phyloP scores from a whole-genome alignment of 2,113 vertebrate genomes.

The Damaliscus lunatus region DNA sequence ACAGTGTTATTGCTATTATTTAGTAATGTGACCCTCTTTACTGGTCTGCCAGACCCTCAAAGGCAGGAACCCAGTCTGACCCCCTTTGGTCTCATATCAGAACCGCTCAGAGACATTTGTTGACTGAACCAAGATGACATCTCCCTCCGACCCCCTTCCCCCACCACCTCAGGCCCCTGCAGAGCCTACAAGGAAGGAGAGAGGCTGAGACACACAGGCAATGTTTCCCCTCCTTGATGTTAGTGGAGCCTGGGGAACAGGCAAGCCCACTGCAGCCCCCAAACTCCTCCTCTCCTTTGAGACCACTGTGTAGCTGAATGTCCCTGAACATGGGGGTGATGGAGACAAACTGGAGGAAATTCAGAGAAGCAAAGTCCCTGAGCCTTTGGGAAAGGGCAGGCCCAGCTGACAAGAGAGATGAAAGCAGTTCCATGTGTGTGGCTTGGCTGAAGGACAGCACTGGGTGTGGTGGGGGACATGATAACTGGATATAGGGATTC shows the following conservation, averaged over 20 bases:
- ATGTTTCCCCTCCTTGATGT: background rate
- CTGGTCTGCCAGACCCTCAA: background rate
- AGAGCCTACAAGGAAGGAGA: background rate
- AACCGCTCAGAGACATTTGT: background rate
- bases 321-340: background rate
- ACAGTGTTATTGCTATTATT: background rate
- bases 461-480: slow-evolving; percentile 52
- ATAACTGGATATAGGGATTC: slow-evolving; percentile 60
- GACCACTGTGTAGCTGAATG: background rate
- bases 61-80: background rate
- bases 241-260: background rate
- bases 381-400: slow-evolving; percentile 48
- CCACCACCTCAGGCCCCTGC: background rate
- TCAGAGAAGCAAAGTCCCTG: slow-evolving; percentile 37
- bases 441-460: slow-evolving; percentile 62
- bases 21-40: background rate
- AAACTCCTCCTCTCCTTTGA: background rate
- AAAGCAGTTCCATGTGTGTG: slow-evolving; percentile 63
- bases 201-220: background rate
- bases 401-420: slow-evolving; percentile 40
- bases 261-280: background rate
- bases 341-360: slow-evolving; percentile 49
- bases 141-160: background rate
- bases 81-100: background rate
- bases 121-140: background rate